Percentiles rank a stretch among this genome's conserved stretches.
Conservation (phyloP, 2,113 vertebrate genomes). For the Strigops habroptila region DNA sequence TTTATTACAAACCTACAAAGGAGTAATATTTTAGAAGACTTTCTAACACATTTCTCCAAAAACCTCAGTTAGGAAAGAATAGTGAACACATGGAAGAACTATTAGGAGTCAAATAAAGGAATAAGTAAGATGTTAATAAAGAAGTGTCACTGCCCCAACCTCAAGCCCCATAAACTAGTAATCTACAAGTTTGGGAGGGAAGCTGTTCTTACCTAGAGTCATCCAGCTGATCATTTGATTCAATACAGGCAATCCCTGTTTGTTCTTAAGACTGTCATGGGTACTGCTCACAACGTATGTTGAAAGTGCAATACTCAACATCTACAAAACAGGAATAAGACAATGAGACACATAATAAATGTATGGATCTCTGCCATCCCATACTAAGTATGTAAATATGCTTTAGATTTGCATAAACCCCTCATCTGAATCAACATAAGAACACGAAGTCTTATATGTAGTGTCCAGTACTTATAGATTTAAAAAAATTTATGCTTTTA, state of each 20-base stretch:
- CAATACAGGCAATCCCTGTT: constrained; percentile 84
- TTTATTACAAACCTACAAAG: not conserved
- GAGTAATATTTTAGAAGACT: not conserved
- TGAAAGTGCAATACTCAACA: constrained; percentile 80
- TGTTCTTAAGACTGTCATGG: constrained; percentile 83
- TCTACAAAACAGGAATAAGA: constrained; percentile 66
- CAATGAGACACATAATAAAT: not conserved
- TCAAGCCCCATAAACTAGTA: not conserved
- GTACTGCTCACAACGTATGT: constrained; percentile 82
- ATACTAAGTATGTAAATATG: not conserved
- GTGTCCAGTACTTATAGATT: not conserved
- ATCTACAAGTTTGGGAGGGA: not conserved
- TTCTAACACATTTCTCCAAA: not conserved
- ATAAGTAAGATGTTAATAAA: not conserved
- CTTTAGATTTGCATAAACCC: not conserved
- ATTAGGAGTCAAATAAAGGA: not conserved
- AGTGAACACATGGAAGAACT: not conserved
- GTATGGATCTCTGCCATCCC: not conserved
- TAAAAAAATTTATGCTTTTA: not conserved
- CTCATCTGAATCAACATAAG: not conserved
- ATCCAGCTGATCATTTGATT: constrained; percentile 92
- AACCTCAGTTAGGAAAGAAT: not conserved
- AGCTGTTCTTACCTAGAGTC: constrained; percentile 80
- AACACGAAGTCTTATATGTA: not conserved
- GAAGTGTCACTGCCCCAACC: not conserved